Percentiles rank a stretch among this genome's conserved stretches.
phyloP scores from a whole-genome alignment of 2,113 vertebrate genomes.

The Periophthalmus modestus region DNA sequence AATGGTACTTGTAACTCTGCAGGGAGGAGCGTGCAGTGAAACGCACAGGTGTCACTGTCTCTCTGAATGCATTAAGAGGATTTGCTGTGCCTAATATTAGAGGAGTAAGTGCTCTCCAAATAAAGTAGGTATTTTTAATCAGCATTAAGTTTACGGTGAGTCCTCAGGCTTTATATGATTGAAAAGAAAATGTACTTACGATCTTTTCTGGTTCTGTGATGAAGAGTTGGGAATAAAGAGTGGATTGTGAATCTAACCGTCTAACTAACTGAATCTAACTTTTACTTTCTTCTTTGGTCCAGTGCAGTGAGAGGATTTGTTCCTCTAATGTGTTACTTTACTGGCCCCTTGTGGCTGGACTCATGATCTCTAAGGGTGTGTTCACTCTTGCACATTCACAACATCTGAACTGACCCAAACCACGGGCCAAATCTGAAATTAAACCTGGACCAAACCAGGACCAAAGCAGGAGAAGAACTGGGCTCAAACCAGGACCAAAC shows the following conservation, averaged over 20 bases:
- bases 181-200: not conserved
- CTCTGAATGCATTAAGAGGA: not conserved
- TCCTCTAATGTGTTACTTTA: not conserved
- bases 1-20: slow-evolving; percentile 5
- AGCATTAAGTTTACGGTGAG: not conserved
- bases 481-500: not conserved
- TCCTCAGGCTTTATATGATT: not conserved
- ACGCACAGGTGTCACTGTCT: not conserved
- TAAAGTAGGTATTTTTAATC: not conserved
- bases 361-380: too few species aligned
- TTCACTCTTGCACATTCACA: not conserved
- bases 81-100: not conserved
- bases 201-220: too few species aligned
- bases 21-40: not conserved
- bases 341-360: not conserved
- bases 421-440: too few species aligned
- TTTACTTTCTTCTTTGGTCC: too few species aligned
- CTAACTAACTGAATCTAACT: too few species aligned
- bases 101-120: not conserved
- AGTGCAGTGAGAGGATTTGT: not conserved
- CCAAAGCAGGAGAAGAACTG: not conserved
- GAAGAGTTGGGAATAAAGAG: not conserved
- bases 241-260: too few species aligned
- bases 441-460: too few species aligned
- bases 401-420: not conserved